These are phyloP conservation scores for Prosapia bicincta DNA, from an alignment of 2,888 invertebrate species.

Conservation along the genomic window DNA sequence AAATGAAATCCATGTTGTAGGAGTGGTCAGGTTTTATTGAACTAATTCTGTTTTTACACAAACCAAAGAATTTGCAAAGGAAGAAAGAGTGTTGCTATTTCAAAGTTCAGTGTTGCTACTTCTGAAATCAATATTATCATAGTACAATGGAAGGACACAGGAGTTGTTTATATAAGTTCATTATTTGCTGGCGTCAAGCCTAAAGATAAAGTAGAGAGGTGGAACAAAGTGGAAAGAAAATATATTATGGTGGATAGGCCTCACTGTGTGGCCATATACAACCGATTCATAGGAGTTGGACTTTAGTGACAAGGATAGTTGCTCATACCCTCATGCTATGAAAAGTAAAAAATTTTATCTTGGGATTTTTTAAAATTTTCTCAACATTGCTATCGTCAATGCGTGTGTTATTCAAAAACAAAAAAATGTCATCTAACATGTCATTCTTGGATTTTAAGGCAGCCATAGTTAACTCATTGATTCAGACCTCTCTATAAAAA, in stretches of 20 bases:
- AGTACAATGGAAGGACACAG: constrained; percentile 13
- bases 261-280: too few species aligned
- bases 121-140: constrained; percentile 3
- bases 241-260: too few species aligned
- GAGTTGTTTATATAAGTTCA: constrained; percentile 6
- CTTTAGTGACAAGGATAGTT: constrained; percentile 21
- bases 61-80: too few species aligned
- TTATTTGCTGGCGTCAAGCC: constrained; percentile 14
- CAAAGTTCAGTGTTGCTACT: constrained; percentile 11
- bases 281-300: constrained; percentile 23
- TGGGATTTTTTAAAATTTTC: not conserved
- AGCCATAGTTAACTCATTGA: too few species aligned
- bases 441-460: too few species aligned
- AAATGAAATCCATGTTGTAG: too few species aligned
- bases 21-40: not conserved
- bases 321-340: constrained; percentile 28
- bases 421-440: not conserved
- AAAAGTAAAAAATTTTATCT: constrained; percentile 26
- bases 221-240: constrained; percentile 13
- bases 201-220: not conserved
- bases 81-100: too few species aligned
- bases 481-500: too few species aligned
- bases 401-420: constrained; percentile 1
- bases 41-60: not conserved
- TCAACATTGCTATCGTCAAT: constrained; percentile 5